Base-by-base conservation (phyloP, 2,113 vertebrate genomes). In the Calidris pygmaea region DNA sequence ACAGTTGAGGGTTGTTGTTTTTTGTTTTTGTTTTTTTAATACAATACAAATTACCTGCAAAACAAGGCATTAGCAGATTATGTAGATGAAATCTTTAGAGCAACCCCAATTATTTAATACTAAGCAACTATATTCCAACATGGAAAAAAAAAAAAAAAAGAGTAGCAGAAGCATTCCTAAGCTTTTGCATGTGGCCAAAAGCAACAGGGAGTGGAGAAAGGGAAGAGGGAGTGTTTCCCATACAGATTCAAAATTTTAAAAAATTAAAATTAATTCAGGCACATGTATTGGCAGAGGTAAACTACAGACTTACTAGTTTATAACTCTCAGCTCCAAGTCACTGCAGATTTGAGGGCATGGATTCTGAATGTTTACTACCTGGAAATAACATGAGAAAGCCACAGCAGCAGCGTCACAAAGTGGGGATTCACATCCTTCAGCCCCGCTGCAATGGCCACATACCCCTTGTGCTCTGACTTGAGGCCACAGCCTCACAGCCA, bases 361-460 rank as follows among this genome's bases (percentile, higher is more conserved):
- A 8, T 60, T 86, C 50, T 48, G 27, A 47, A 2, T 16, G 12
- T 37, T 71, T 72, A 75, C 22, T 47, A 75, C 11, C 34, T 59
- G 26, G 39, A 60, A 85, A 32, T 1, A 50, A 30, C 48, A 37
- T 0, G 12, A n/a, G 2, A 3, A 68, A 89, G 35, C 29, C 59
- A 22, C 1, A 65, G 62, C 18, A 80, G 43, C 29, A 52, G 53
- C 1, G 0, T 11, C 41, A 72, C 6, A 13, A 55, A 43, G 35
- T 1, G 1, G 12, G 6, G 39, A 86, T 60, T n/a, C 48, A 68
- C 18, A 73, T 23, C 32, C n/a, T 53, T 58, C 62, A 39, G 29
- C 14, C 13, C n/a, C n/a, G 10, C 41, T 35, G 63, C 45, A 17
- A 8, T 17, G 9, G 47, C 12, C 32, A 10, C 0, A 0, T 1